phyloP scores from a whole-genome alignment of 2,113 vertebrate genomes.

The Oreocharis arfaki region DNA sequence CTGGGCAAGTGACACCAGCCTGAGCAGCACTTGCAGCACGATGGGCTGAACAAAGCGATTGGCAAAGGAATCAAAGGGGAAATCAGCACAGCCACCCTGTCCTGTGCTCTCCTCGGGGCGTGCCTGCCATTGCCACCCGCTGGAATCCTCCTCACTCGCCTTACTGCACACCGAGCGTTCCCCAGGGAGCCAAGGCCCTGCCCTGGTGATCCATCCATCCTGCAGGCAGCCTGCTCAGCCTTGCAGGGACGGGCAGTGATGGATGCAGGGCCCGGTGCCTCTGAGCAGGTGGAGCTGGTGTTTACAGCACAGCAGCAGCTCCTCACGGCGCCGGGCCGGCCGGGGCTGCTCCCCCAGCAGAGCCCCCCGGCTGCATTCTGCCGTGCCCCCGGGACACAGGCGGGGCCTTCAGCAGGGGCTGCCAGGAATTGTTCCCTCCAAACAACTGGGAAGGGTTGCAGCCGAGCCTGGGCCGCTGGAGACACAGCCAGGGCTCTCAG shows the following conservation, averaged over 20 bases:
- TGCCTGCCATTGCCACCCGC: neutral
- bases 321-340: accelerated
- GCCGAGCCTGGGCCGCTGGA: neutral
- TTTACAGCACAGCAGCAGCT: neutral
- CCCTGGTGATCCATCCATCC: neutral
- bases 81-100: neutral
- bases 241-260: neutral
- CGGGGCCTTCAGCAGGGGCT: neutral
- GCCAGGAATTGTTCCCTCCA: neutral
- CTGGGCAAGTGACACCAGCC: neutral
- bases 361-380: neutral
- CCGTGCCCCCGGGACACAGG: neutral
- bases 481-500: neutral
- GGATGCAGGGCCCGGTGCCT: neutral
- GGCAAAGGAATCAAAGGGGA: neutral
- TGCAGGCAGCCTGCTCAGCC: neutral
- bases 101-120: neutral
- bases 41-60: neutral
- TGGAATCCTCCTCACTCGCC: neutral
- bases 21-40: neutral
- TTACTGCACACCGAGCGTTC: neutral
- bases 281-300: neutral
- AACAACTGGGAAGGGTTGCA: neutral
- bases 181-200: neutral
- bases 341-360: neutral